A percentile compares a stretch with the other conserved stretches of the same genome.
phyloP scores from a whole-genome alignment of 2,888 invertebrate species.

The Quadroppia sp. region DNA sequence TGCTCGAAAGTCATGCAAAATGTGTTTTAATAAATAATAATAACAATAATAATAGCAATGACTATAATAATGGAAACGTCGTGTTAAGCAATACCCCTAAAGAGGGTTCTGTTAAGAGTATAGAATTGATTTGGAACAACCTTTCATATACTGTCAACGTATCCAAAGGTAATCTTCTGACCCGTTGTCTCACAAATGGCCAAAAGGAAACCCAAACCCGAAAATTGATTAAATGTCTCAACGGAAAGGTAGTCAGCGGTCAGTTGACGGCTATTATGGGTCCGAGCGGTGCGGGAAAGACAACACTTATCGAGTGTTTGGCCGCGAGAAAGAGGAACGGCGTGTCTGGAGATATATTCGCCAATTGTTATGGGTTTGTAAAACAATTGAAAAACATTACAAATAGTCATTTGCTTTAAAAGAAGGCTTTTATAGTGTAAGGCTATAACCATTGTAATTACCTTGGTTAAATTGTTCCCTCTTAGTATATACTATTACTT shows the following conservation, averaged over 20 bases:
- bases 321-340: constrained; percentile 37
- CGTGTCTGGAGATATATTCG: constrained; percentile 38
- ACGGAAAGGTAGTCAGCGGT: constrained; percentile 25
- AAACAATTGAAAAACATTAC: neutral
- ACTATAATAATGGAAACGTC: neutral
- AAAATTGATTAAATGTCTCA: constrained; percentile 31
- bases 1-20: neutral
- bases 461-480: no score
- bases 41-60: neutral
- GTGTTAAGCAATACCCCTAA: neutral
- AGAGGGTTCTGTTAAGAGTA: neutral
- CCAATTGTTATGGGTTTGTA: constrained; percentile 40
- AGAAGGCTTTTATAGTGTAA: no score
- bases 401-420: no score
- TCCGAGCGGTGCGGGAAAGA: constrained; percentile 43
- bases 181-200: no score
- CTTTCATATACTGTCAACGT: constrained; percentile 20
- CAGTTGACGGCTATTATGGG: constrained; percentile 43
- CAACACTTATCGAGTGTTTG: constrained; percentile 42
- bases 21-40: neutral
- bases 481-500: no score
- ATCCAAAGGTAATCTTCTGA: neutral
- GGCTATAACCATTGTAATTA: no score
- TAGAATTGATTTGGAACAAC: constrained; percentile 33
- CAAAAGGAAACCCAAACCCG: neutral